phyloP scores from a whole-genome alignment of 2,797 vertebrate genomes.

The Melanogrammus aeglefinus region DNA sequence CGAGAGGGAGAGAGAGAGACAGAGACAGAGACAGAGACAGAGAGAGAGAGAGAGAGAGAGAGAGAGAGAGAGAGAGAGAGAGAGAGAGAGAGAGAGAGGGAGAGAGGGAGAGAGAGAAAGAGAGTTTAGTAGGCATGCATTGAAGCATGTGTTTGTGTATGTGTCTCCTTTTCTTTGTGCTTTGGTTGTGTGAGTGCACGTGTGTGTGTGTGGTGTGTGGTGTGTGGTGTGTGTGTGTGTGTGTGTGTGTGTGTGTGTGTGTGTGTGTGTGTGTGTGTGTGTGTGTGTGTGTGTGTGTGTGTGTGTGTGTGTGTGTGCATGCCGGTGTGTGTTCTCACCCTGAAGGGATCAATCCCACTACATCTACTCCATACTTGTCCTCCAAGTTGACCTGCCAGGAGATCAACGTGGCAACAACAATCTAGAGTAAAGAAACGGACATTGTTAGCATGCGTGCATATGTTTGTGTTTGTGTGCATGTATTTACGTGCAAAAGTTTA shows the following conservation, averaged over 20 bases:
- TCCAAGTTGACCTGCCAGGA: conserved; percentile 78
- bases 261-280: neutral
- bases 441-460: neutral
- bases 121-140: neutral
- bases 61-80: neutral
- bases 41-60: neutral
- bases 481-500: neutral
- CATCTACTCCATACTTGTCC: conserved; percentile 69
- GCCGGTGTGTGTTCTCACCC: conserved; percentile 76
- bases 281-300: neutral
- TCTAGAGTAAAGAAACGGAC: conserved; percentile 56
- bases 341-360: conserved; percentile 86
- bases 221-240: conserved; percentile 3
- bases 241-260: neutral
- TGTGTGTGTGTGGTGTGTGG: neutral
- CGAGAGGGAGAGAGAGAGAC: neutral
- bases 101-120: neutral
- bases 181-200: neutral
- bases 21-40: conserved; percentile 2
- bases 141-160: neutral
- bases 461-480: neutral
- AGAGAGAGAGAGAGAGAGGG: neutral
- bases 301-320: neutral
- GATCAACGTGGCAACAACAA: conserved; percentile 83
- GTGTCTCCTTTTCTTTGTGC: neutral